Evolutionary conservation across 2,797 vertebrate genomes (phyloP), one percentile per base, ranked within the genome.

Genomic region (Ctenochaetus hawaiiensis): DNA sequence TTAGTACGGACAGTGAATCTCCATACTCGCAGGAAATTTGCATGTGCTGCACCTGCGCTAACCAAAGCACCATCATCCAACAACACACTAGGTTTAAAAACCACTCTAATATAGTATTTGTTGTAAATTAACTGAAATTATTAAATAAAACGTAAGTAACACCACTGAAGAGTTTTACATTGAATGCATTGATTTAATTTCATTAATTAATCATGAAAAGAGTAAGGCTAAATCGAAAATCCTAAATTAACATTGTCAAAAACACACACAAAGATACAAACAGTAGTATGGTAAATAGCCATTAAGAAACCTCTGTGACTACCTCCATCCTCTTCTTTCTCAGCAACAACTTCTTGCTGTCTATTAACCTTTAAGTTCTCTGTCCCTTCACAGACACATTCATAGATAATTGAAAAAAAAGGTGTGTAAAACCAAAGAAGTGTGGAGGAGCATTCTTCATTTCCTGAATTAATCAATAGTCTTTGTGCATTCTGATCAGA

Each of bases 401-500:
- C 67, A 62, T 20, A 52, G 26, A 61, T 43, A 59, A 70, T 34
- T 57, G 77, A 74, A 57, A 65, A 65, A 82, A 74, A 20, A 39
- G 70, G 54, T 60, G 59, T 64, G 69, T 69, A 64, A 76, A 65
- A 63, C 48, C 51, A 53, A 83, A 81, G 44, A 71, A 49, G 61
- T 41, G 61, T 58, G n/a, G 64, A 54, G 61, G 61, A 61, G 43
- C 61, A 65, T 62, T 52, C 58, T 80, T 64, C 78, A 74, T 80
- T 81, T 90, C 83, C 77, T 64, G 67, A 37, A 67, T 72, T 58
- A 82, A 93, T 93, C 89, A 47, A 94, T 93, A 91, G n/a, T 65
- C 87, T 86, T 91, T 94, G 91, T 93, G 93, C 93, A 94, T 94
- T 93, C 90, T 81, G 82, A 92, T 92, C 86, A 81, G 83, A 71